Evolutionary conservation across 2,888 invertebrate species (phyloP).

Genomic region (Augochlorella aurata): DNA sequence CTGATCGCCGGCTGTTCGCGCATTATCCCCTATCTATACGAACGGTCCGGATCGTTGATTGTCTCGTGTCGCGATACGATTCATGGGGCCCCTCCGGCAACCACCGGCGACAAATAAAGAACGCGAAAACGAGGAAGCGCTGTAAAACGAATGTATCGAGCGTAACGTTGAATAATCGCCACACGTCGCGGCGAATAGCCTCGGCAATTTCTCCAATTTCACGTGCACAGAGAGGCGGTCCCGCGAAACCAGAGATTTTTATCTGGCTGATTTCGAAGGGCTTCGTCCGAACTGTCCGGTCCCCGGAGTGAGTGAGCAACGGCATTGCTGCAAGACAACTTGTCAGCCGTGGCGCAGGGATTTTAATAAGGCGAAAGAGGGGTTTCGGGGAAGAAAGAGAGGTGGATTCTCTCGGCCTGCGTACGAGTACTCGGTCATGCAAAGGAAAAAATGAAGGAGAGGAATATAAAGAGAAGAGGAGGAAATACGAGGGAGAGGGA

Average conservation of each 20-base stretch:
- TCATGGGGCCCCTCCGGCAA: neutral
- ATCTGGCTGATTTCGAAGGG: slow-evolving; percentile 19
- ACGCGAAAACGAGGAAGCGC: neutral
- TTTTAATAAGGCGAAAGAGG: slow-evolving; percentile 56
- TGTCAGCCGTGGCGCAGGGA: slow-evolving; percentile 44
- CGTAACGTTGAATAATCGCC: slow-evolving; percentile 17
- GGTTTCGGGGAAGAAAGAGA: neutral
- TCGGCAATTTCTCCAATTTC: slow-evolving; percentile 14
- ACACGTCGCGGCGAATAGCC: neutral
- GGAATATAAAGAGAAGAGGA: neutral
- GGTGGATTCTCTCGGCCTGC: slow-evolving; percentile 14
- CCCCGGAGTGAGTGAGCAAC: slow-evolving; percentile 35
- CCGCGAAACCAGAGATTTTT: slow-evolving; percentile 14
- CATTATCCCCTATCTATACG: neutral
- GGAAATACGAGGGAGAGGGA: neutral
- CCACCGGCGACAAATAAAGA: neutral
- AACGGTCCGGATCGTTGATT: neutral
- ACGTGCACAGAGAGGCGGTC: neutral
- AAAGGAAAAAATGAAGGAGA: slow-evolving; percentile 40
- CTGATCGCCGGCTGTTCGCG: neutral
- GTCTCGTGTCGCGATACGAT: neutral
- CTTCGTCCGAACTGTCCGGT: slow-evolving; percentile 11
- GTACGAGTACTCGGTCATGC: slow-evolving; percentile 28
- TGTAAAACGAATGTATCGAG: neutral
- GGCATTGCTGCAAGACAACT: slow-evolving; percentile 53